A percentile compares a stretch with the other conserved stretches of the same genome.
phyloP scores from a whole-genome alignment of 2,113 vertebrate species.

The Clarias macrocephalus region DNA sequence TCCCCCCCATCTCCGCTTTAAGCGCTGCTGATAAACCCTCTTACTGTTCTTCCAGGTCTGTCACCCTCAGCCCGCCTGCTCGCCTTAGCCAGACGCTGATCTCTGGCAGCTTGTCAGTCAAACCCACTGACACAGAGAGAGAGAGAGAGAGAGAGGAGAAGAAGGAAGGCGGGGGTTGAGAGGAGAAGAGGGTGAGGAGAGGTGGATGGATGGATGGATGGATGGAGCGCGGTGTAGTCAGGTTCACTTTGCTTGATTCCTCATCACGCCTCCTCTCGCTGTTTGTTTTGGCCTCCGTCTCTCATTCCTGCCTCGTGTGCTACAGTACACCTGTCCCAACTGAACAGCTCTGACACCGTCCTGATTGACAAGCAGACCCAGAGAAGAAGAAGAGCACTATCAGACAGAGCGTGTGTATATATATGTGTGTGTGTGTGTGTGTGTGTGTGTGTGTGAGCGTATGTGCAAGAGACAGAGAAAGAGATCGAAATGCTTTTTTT shows the following conservation, averaged over 20 bases:
- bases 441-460: background rate
- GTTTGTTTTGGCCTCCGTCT: conserved; percentile 39
- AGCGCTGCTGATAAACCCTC: conserved; percentile 97
- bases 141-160: conserved; percentile 4
- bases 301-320: conserved; percentile 33
- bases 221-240: conserved; percentile 24
- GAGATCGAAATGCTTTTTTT: conserved; percentile 52
- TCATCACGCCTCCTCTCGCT: conserved; percentile 36
- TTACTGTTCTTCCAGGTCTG: conserved; percentile 98
- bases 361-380: conserved; percentile 46
- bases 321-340: conserved; percentile 48
- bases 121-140: conserved; percentile 80
- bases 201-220: conserved; percentile 24
- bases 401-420: conserved; percentile 4
- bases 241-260: conserved; percentile 47
- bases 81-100: conserved; percentile 92
- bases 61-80: conserved; percentile 93
- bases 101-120: conserved; percentile 92
- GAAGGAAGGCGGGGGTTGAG: background rate
- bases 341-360: conserved; percentile 30
- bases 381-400: conserved; percentile 25
- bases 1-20: conserved; percentile 73
- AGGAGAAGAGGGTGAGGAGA: background rate
- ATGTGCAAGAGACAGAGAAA: conserved; percentile 6
- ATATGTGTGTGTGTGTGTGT: background rate